A percentile compares a stretch with the other conserved stretches of the same genome.
Evolutionary conservation across 2,888 invertebrate species (phyloP).

Genomic region (Xestia ashworthii): DNA sequence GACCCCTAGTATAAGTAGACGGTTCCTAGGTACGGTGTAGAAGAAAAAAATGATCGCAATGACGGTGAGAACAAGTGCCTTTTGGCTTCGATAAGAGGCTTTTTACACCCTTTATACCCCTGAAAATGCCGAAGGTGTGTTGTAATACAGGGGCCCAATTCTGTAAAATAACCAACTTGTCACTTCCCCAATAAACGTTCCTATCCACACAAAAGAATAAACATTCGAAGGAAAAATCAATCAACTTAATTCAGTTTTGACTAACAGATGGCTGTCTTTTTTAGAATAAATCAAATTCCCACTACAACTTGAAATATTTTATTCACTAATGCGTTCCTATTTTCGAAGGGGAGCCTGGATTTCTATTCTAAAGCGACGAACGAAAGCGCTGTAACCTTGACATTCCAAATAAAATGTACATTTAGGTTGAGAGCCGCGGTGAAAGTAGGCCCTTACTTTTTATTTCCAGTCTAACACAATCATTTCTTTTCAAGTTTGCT

Average conservation of each 20-base stretch:
- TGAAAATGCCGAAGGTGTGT: background rate
- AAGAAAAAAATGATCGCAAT: no score
- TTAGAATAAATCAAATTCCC: constrained; percentile 1
- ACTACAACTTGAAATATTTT: constrained; percentile 32
- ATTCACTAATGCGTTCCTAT: constrained; percentile 26
- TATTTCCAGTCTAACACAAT: constrained; percentile 11
- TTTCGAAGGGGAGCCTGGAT: constrained; percentile 3
- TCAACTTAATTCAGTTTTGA: background rate
- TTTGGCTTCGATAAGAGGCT: no score
- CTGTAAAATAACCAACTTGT: no score
- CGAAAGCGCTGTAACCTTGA: constrained; percentile 16
- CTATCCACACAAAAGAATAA: background rate
- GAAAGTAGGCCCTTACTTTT: constrained; percentile 8
- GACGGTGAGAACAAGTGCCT: no score
- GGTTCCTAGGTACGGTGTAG: no score
- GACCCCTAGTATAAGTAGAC: no score
- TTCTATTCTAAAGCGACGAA: background rate
- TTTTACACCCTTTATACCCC: no score
- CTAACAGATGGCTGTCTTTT: background rate
- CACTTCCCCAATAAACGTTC: no score
- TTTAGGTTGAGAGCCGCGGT: constrained; percentile 1
- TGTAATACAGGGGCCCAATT: no score
- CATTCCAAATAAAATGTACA: constrained; percentile 21
- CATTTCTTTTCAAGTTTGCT: background rate
- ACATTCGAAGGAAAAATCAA: background rate